Evolutionary conservation across 2,113 vertebrate genomes (phyloP).

Genomic region (Pluvialis apricaria): DNA sequence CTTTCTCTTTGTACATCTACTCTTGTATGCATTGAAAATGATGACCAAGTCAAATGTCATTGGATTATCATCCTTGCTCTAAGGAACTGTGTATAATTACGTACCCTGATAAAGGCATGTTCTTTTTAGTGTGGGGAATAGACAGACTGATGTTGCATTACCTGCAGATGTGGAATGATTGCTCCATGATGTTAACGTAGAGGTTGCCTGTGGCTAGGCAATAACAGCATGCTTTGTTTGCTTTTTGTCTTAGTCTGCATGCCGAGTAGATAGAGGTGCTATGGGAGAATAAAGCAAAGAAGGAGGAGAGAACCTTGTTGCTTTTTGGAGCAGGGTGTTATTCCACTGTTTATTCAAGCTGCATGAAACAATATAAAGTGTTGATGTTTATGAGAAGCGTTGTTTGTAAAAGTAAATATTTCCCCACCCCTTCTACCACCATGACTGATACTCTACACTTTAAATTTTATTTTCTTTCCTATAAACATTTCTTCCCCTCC

Average conservation of each 20-base stretch:
- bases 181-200: neutral
- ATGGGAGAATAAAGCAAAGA: neutral
- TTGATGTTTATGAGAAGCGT: neutral
- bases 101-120: neutral
- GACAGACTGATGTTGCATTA: neutral
- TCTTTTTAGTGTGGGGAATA: neutral
- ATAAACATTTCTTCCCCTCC: neutral
- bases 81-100: neutral
- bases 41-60: neutral
- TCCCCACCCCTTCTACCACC: neutral
- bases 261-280: neutral
- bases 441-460: neutral
- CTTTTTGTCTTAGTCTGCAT: neutral
- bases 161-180: neutral
- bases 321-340: neutral
- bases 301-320: neutral
- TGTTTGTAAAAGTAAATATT: constrained; percentile 14
- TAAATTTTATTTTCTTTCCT: constrained; percentile 2
- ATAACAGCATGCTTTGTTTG: neutral
- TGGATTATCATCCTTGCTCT: neutral
- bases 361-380: constrained; percentile 9
- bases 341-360: neutral
- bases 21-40: neutral
- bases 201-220: neutral
- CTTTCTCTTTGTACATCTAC: neutral